These are phyloP conservation scores for Thalassoma bifasciatum DNA, from an alignment of 2,113 vertebrate genomes.

Conservation along the genomic window DNA sequence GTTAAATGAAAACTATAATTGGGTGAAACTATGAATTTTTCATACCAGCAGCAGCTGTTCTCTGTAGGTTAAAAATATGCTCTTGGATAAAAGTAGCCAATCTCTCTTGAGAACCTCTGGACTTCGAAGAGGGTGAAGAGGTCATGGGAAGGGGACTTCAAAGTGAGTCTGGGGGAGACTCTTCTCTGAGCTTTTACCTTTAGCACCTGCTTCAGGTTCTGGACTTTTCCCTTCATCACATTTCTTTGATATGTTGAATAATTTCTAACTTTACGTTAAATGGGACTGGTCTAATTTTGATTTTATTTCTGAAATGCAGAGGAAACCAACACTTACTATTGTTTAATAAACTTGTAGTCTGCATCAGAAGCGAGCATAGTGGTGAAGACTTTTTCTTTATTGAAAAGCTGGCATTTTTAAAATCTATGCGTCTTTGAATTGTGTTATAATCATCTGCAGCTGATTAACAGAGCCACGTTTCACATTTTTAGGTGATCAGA, in stretches of 20 bases:
- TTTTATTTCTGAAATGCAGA: no score
- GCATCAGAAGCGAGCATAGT: no score
- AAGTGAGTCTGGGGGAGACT: background rate
- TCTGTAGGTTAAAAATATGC: background rate
- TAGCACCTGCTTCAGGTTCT: background rate
- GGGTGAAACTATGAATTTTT: background rate
- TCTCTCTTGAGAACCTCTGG: constrained; percentile 3
- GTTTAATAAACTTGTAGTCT: no score
- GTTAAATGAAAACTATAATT: background rate
- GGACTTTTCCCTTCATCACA: background rate
- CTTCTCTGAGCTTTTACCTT: background rate
- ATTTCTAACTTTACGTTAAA: background rate
- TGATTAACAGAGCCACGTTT: no score
- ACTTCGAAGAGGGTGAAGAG: constrained; percentile 21
- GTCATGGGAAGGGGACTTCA: constrained; percentile 37
- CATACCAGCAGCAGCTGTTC: background rate
- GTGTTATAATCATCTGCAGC: no score
- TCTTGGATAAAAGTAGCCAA: background rate
- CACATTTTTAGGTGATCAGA: no score
- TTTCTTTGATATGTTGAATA: background rate
- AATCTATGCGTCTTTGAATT: no score
- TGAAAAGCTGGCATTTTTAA: no score
- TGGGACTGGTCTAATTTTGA: background rate
- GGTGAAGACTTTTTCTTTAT: no score
- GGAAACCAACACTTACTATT: no score